Percentiles rank a stretch among this genome's conserved stretches.
Conservation (phyloP, 1,140 invertebrate species). For the honey bee (Apis mellifera) region Amel_HAv3.1 CM009932.2:5258501-5259000, state of each 20-base stretch:
- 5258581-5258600: background rate
- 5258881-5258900: too few relatives aligned
- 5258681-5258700: background rate
- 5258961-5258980: background rate
- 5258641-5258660: background rate
- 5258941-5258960: background rate
- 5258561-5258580: background rate
- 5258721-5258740: too few relatives aligned
- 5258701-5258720: too few relatives aligned
- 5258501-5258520: background rate
- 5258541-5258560: background rate
- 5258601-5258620: background rate
- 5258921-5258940: background rate
- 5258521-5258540: conserved; percentile 2
- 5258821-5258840: too few relatives aligned
- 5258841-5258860: too few relatives aligned
- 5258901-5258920: too few relatives aligned
- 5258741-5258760: too few relatives aligned
- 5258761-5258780: too few relatives aligned
- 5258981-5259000: background rate
- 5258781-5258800: too few relatives aligned
- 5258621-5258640: background rate
- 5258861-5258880: too few relatives aligned
- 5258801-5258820: too few relatives aligned
- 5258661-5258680: background rate